These are phyloP conservation scores for Poeciliopsis gracilis DNA, from an alignment of 2,797 vertebrate genomes.

Conservation along the genomic window DNA sequence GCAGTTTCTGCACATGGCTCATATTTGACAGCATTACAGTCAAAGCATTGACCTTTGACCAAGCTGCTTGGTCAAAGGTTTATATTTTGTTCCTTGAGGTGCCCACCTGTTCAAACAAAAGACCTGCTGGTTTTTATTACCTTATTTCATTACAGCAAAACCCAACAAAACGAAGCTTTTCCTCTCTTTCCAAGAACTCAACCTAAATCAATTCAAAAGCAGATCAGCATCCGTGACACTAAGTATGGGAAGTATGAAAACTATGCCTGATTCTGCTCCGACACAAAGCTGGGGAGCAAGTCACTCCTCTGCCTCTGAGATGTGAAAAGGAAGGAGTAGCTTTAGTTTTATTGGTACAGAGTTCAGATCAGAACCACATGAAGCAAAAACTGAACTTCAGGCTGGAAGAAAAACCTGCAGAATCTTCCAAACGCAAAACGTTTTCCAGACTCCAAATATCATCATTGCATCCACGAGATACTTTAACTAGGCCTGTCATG, in stretches of 20 bases:
- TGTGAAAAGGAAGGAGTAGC: neutral
- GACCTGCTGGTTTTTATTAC: neutral
- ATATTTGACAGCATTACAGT: neutral
- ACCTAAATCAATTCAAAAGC: conserved; percentile 22
- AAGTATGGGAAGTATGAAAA: conserved; percentile 64
- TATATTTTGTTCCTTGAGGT: neutral
- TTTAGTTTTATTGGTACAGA: neutral
- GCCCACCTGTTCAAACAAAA: neutral
- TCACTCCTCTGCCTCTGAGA: conserved; percentile 8
- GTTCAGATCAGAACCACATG: neutral
- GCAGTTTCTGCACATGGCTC: neutral
- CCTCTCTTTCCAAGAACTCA: neutral
- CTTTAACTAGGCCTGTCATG: neutral
- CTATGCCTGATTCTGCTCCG: conserved; percentile 27
- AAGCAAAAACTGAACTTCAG: neutral
- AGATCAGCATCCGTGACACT: conserved; percentile 35
- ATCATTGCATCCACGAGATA: neutral
- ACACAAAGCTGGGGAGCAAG: conserved; percentile 14
- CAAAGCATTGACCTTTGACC: too few relatives aligned
- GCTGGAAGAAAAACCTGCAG: neutral
- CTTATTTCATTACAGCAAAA: neutral
- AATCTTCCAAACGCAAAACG: neutral
- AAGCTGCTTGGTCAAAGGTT: neutral
- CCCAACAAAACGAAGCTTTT: neutral
- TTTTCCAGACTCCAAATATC: neutral